Base-by-base conservation (phyloP, 2,888 invertebrate species). In the Petrolisthes manimaculis region DNA sequence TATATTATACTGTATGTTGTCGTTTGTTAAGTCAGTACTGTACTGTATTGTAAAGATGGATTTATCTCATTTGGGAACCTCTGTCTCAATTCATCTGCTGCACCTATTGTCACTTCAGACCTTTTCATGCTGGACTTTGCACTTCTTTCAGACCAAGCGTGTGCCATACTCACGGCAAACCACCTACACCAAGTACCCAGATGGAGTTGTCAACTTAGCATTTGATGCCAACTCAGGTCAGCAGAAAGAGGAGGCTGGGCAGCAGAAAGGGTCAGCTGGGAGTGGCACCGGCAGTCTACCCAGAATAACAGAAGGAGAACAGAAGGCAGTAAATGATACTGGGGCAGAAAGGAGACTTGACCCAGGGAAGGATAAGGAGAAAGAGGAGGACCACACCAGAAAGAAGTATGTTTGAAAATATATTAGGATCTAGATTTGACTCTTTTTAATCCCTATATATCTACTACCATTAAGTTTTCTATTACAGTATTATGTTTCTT, bases 111-210 rank as follows among this genome's bases (percentile, higher is more conserved):
- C 37, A 37, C 37, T 37, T 37, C 37, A 37, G 37, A 37, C 37
- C 2, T 37, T 37, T 37, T 37, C 37, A 37, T 37, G 37, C 37
- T 37, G 37, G 37, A 37, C 37, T 37, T 37, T 37, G 1, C 37
- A 37, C 37, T 37, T 37, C 77, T 51, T 71, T 14, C 88, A 88
- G 88, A 56, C 53, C 5, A 88, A 85, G 61, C 87, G 87, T 75
- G 90, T 88, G 5, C 86, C 88, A 4, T 90, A 89, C 69, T 84
- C 55, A 37, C 83, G 90, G 51, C 90, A 90, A 53, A 69, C 89
- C 18, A 90, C 90, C 8, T 90, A 89, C 83, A 90, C 90, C 53
- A 90, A 90, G 75, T 74, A 85, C n/a, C 80, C 80, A 9, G 86
- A 86, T 37, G 90, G 88, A 14, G 67, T 88, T 18, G 86, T 86